Evolutionary conservation across 35 echinoderm and acorn worm species (phyloP).

Genomic region (Stichopus chloronotus): DNA sequence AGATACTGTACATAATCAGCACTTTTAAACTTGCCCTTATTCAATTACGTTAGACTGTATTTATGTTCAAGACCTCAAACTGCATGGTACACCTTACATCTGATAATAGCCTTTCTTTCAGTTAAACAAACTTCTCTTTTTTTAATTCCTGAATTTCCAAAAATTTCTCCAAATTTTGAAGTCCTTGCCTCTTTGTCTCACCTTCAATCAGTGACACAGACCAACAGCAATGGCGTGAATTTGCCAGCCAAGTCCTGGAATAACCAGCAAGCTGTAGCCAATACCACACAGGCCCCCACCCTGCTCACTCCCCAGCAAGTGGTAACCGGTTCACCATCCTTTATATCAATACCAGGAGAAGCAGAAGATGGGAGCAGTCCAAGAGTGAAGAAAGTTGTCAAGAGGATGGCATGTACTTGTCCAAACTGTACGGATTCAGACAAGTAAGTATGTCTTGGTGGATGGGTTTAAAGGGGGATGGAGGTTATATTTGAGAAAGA

Average conservation of each 20-base stretch:
- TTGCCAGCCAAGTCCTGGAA: constrained; percentile 34
- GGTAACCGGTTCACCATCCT: background rate
- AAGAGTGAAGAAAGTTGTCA: constrained; percentile 53
- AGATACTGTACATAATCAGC: too few relatives aligned
- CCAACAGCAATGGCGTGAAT: background rate
- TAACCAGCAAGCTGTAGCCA: background rate
- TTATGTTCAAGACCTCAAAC: too few relatives aligned
- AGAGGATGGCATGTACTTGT: constrained; percentile 85
- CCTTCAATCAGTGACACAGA: constrained; percentile 12
- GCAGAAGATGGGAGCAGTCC: background rate
- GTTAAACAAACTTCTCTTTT: too few relatives aligned
- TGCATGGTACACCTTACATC: too few relatives aligned
- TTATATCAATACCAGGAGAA: background rate
- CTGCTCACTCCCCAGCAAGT: constrained; percentile 27
- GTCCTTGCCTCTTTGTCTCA: too few relatives aligned
- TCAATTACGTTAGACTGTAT: too few relatives aligned
- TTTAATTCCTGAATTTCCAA: too few relatives aligned
- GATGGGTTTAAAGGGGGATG: background rate
- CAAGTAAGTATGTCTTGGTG: constrained; percentile 63
- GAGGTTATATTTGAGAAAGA: too few relatives aligned
- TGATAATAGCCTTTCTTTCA: too few relatives aligned
- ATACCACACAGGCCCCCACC: background rate
- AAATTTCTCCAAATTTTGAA: too few relatives aligned
- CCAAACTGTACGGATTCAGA: constrained; percentile 93
- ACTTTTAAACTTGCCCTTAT: too few relatives aligned